phyloP scores from a whole-genome alignment of 1,140 invertebrate genomes.

The Teleopsis dalmanni region DNA sequence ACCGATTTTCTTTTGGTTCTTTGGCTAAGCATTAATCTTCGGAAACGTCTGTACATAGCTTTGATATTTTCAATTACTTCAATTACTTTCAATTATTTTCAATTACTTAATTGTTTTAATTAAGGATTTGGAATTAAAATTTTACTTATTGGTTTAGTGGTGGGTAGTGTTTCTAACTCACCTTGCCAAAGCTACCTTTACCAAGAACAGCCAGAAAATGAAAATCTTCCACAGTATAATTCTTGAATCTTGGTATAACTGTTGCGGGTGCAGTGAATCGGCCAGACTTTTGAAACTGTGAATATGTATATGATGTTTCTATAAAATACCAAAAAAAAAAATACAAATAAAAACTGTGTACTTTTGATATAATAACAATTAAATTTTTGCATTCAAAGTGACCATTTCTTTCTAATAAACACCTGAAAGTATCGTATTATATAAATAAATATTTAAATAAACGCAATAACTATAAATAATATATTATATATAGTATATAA shows the following conservation, averaged over 20 bases:
- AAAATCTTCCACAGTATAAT: slow-evolving; percentile 85
- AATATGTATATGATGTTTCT: slow-evolving; percentile 50
- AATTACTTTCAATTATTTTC: no score
- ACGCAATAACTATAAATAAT: slow-evolving; percentile 11
- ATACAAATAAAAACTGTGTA: background rate
- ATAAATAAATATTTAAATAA: background rate
- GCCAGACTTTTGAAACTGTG: slow-evolving; percentile 62
- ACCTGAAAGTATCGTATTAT: background rate
- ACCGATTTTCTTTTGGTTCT: no score
- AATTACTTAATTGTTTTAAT: no score
- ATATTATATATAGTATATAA: no score
- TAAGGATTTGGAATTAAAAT: background rate
- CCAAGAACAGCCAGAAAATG: slow-evolving; percentile 90
- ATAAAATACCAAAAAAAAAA: background rate
- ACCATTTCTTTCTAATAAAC: background rate
- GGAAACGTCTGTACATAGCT: no score
- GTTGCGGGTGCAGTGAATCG: slow-evolving; percentile 75
- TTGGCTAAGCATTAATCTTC: no score
- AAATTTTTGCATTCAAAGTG: background rate
- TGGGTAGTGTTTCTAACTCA: slow-evolving; percentile 39
- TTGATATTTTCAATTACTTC: no score
- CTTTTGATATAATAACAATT: background rate
- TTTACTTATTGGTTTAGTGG: no score
- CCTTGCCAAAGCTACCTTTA: slow-evolving; percentile 96
- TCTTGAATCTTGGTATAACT: slow-evolving; percentile 77